A percentile compares a stretch with the other conserved stretches of the same genome.
These are phyloP conservation scores for Atherinomorus stipes DNA, from an alignment of 2,113 vertebrate species.

Conservation along the genomic window DNA sequence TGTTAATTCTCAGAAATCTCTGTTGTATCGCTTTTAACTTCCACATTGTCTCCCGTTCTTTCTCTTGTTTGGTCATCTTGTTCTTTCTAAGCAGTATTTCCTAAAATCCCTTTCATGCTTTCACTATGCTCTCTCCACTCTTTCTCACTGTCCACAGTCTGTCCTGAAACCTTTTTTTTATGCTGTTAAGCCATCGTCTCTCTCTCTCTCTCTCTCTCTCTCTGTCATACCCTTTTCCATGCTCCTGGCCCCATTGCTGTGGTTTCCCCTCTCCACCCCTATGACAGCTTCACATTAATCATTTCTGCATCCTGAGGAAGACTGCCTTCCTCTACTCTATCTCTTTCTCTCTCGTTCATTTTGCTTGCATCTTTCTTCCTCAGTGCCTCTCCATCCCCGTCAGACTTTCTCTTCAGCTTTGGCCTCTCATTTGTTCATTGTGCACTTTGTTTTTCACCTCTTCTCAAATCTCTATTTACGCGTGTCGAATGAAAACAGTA, in stretches of 20 bases:
- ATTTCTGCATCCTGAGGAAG: constrained; percentile 69
- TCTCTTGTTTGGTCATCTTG: constrained; percentile 9
- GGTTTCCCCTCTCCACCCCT: constrained; percentile 77
- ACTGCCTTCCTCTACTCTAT: constrained; percentile 39
- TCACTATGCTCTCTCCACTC: constrained; percentile 29
- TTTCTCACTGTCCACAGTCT: constrained; percentile 36
- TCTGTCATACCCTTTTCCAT: constrained; percentile 65
- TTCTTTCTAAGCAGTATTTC: constrained; percentile 44
- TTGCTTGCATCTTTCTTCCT: constrained; percentile 11
- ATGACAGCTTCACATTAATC: constrained; percentile 82
- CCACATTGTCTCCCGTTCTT: constrained; percentile 27
- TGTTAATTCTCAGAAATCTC: constrained; percentile 33
- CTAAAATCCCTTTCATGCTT: constrained; percentile 51
- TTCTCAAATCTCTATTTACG: constrained; percentile 56
- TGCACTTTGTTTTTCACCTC: constrained; percentile 35
- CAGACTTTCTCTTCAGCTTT: constrained; percentile 14
- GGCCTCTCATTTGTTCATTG: constrained; percentile 26
- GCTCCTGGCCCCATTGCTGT: constrained; percentile 72
- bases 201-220: constrained; percentile 23
- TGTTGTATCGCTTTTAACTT: constrained; percentile 46
- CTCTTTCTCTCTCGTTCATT: constrained; percentile 23
- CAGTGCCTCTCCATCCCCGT: constrained; percentile 21
- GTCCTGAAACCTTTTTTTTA: constrained; percentile 45
- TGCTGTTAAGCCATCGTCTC: constrained; percentile 31
- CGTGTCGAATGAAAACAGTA: constrained; percentile 28